These are phyloP conservation scores for Melanaphis sacchari DNA, from an alignment of 1,140 invertebrate species.

Conservation along the genomic window DNA sequence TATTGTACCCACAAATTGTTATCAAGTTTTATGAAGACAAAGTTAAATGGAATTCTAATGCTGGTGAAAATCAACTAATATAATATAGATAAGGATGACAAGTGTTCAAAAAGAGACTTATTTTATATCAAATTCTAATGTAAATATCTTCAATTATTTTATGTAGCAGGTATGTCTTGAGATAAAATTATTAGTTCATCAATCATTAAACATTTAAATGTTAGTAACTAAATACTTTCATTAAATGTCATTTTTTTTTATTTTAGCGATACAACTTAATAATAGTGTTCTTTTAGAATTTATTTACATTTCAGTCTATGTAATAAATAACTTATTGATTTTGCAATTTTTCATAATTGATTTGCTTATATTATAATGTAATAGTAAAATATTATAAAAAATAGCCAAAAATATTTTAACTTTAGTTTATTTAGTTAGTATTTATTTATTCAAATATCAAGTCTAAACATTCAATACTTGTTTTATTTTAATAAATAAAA, in stretches of 20 bases:
- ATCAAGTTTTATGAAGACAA: conserved; percentile 96
- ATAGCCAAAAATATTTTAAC: neutral
- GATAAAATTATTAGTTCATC: neutral
- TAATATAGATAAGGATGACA: neutral
- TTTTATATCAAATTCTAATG: conserved; percentile 11
- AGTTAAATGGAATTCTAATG: conserved; percentile 94
- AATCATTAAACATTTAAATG: neutral
- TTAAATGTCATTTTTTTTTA: neutral
- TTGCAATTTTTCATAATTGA: neutral
- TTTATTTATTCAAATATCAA: neutral
- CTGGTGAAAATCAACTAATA: conserved; percentile 65
- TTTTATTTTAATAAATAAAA: conserved; percentile 3
- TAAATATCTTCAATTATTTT: conserved; percentile 6
- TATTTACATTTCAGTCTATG: neutral
- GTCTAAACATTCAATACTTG: neutral
- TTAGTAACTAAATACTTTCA: neutral
- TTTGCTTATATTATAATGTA: neutral
- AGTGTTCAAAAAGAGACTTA: neutral
- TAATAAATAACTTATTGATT: neutral
- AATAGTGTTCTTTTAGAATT: neutral
- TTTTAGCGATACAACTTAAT: neutral
- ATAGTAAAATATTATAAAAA: neutral
- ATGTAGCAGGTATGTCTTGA: neutral
- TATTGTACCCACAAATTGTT: conserved; percentile 92
- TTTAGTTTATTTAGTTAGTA: neutral